Base-by-base conservation (phyloP, 2,113 vertebrate species). In the Rissa tridactyla region DNA sequence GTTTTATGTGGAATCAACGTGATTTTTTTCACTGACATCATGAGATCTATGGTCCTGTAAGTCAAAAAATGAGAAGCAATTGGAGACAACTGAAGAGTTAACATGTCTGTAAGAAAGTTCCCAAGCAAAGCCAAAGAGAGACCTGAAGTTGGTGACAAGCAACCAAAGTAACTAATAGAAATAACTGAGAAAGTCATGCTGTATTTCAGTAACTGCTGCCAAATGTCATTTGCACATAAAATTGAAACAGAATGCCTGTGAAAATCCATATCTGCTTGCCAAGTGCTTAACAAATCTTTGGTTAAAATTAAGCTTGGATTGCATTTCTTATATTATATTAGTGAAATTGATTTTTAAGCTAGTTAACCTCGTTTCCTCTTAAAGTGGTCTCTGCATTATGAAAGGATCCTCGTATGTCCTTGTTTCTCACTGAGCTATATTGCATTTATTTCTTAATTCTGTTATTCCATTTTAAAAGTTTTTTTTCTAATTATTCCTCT, bases 191-290 rank as follows among this genome's bases (percentile, higher is more conserved):
- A 92, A 80, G 36, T 62, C 46, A 72, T 7, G 19, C 46, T 90
- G 83, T 55, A 72, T 76, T 91, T 92, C 77, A 86, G 11, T 77
- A 87, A 80, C 32, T 7, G 5, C 29, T 66, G 70, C 77, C 91
- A 96, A 84, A 54, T 81, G 19, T 57, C 46, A 77, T 86, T 93
- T 94, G 54, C 82, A 76, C 57, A 87, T 87, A 65, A 86, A 94
- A 83, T 54, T 84, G 82, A 88, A 95, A 77, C 46, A 95, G 80
- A 96, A 92, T 77, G 77, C 54, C 49, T 92, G 46, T 77, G 90
- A 96, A 96, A 93, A 90, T 88, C 82, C 36, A 32, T 86, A 86
- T 69, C 84, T 96, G n/a, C 79, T 88, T 96, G 87, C 64, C 92
- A 94, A 92, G 46, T 40, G 19, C 84, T 82, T 82, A 94, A 94